These are phyloP conservation scores for Falco concolor DNA, from an alignment of 2,797 vertebrate genomes.

Conservation along the genomic window DNA sequence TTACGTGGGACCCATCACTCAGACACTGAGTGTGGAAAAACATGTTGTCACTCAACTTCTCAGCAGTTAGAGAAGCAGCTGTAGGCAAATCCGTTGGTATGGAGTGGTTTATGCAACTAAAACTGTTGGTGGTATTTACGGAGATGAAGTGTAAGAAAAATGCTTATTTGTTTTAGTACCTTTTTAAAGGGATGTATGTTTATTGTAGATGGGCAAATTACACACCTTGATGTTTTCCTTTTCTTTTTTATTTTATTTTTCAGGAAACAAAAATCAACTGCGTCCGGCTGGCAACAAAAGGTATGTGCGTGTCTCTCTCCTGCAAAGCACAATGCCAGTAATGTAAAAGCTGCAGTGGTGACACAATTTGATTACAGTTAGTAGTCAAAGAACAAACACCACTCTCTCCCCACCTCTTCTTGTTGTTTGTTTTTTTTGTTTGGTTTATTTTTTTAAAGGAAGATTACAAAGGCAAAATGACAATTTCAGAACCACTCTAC, in stretches of 20 bases:
- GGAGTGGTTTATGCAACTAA: neutral
- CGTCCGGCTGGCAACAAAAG: conserved; percentile 95
- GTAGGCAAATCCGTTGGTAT: neutral
- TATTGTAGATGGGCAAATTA: neutral
- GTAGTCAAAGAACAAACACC: neutral
- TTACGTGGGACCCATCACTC: neutral
- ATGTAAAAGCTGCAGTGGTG: conserved; percentile 31
- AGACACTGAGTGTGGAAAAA: neutral
- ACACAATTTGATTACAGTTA: conserved; percentile 43
- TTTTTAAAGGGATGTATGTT: neutral
- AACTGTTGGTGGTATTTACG: neutral
- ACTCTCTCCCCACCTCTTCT: neutral
- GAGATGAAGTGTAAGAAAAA: neutral
- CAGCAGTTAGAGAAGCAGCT: neutral
- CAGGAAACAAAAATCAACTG: conserved; percentile 99
- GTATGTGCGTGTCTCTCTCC: conserved; percentile 76
- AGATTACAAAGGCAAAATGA: neutral
- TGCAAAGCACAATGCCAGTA: neutral
- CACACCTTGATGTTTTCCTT: conserved; percentile 20
- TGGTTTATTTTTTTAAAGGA: neutral
- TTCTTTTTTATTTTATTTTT: conserved; percentile 67
- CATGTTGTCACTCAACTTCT: neutral
- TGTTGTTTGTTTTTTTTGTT: neutral
- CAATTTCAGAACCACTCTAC: neutral
- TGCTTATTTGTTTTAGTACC: neutral